These are phyloP conservation scores for Pseudochaenichthys georgianus DNA, from an alignment of 2,797 vertebrate genomes.

Conservation along the genomic window DNA sequence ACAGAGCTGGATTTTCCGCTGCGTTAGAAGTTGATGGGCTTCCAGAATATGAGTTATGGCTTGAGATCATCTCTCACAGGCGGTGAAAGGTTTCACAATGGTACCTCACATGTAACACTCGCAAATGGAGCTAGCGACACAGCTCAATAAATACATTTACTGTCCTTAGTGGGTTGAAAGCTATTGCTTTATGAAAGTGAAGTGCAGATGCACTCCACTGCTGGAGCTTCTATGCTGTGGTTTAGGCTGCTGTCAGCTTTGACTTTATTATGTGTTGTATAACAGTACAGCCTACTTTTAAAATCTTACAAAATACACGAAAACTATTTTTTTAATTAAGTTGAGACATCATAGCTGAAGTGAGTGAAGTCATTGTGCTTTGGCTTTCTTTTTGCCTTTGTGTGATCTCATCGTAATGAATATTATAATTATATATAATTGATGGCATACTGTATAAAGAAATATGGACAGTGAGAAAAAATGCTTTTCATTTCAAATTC, in stretches of 20 bases:
- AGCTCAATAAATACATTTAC: conserved; percentile 79
- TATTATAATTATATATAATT: not conserved
- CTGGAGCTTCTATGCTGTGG: conserved; percentile 45
- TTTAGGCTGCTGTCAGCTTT: conserved; percentile 40
- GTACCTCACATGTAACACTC: conserved; percentile 75
- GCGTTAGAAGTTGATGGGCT: conserved; percentile 82
- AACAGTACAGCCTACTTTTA: conserved; percentile 26
- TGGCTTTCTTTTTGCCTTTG: not conserved
- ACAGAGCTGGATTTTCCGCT: conserved; percentile 83
- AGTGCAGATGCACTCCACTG: conserved; percentile 60
- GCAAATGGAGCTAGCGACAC: conserved; percentile 71
- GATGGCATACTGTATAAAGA: not conserved
- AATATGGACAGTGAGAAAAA: not conserved
- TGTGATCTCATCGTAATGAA: not conserved
- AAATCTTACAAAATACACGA: conserved; percentile 13
- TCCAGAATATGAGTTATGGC: conserved; percentile 81
- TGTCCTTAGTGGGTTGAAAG: conserved; percentile 72
- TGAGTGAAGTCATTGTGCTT: not conserved
- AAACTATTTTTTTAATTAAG: conserved; percentile 3
- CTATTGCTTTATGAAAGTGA: conserved; percentile 73
- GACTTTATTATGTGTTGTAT: conserved; percentile 45
- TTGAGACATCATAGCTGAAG: conserved; percentile 26
- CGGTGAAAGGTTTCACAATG: conserved; percentile 79
- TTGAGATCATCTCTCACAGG: conserved; percentile 82
- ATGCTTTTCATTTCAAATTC: not conserved